These are phyloP conservation scores for Eilema sororculum DNA, from an alignment of 2,888 invertebrate genomes.

Conservation along the genomic window DNA sequence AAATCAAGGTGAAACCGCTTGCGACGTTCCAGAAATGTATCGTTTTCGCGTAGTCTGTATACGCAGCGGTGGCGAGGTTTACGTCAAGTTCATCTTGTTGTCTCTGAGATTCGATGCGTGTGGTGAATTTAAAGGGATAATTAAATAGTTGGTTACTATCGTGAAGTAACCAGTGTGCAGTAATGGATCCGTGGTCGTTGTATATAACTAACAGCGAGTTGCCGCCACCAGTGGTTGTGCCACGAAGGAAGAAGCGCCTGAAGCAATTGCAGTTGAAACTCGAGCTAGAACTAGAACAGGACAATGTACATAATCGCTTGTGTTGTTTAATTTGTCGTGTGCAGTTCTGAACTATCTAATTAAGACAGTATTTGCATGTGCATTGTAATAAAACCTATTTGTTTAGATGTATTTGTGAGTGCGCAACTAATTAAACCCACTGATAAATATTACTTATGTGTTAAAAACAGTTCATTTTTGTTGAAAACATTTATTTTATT, in stretches of 20 bases:
- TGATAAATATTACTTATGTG: neutral
- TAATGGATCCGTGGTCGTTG: conserved; percentile 82
- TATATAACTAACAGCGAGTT: conserved; percentile 79
- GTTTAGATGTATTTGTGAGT: conserved; percentile 29
- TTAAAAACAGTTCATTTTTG: neutral
- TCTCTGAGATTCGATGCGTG: conserved; percentile 53
- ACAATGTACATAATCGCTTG: conserved; percentile 57
- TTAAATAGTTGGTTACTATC: conserved; percentile 56
- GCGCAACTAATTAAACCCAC: conserved; percentile 13
- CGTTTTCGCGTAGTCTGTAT: conserved; percentile 68
- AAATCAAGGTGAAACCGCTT: conserved; percentile 85
- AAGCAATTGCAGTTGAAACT: conserved; percentile 77
- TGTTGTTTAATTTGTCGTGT: conserved; percentile 9
- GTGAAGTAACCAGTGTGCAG: conserved; percentile 45
- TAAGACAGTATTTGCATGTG: conserved; percentile 46
- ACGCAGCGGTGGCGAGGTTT: conserved; percentile 63
- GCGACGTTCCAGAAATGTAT: conserved; percentile 80
- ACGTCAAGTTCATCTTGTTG: conserved; percentile 71
- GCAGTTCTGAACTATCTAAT: conserved; percentile 3
- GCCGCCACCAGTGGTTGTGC: conserved; percentile 78
- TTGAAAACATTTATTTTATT: too few species aligned
- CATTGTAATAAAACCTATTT: conserved; percentile 32
- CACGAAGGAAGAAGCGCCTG: conserved; percentile 80
- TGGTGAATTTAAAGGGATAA: conserved; percentile 61
- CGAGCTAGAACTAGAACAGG: conserved; percentile 72